phyloP scores from a whole-genome alignment of 1,140 invertebrate genomes.

The Drosophila ananassae region DNA sequence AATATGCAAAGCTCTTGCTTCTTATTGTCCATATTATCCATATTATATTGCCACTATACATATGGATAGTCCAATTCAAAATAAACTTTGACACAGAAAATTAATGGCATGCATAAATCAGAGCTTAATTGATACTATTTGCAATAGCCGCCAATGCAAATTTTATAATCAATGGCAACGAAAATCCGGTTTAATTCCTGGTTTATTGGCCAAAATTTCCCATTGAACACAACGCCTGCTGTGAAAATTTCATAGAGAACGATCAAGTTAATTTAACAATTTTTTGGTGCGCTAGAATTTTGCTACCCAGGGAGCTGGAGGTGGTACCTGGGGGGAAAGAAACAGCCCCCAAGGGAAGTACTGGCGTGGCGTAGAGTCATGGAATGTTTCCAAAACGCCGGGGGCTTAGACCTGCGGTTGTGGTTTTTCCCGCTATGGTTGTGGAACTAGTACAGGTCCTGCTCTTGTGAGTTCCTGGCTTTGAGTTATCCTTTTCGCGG shows the following conservation, averaged over 20 bases:
- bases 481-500: slow-evolving; percentile 48
- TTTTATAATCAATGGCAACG: slow-evolving; percentile 16
- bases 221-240: slow-evolving; percentile 10
- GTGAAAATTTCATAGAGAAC: slow-evolving; percentile 43
- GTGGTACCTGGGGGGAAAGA: not conserved
- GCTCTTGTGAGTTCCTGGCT: slow-evolving; percentile 14
- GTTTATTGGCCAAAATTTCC: slow-evolving; percentile 29
- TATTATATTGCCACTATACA: not conserved
- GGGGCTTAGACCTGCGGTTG: slow-evolving; percentile 44
- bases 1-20: not conserved
- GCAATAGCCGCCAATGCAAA: slow-evolving; percentile 11
- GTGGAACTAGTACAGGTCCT: not conserved
- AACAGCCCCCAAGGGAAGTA: not conserved
- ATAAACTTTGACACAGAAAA: not conserved
- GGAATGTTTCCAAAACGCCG: slow-evolving; percentile 48
- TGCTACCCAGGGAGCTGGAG: slow-evolving; percentile 8
- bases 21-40: not conserved
- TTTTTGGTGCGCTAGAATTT: slow-evolving; percentile 21
- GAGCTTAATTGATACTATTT: slow-evolving; percentile 23
- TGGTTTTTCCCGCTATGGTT: slow-evolving; percentile 17
- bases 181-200: slow-evolving; percentile 23
- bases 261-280: slow-evolving; percentile 48
- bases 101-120: slow-evolving; percentile 25
- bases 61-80: not conserved
- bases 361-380: slow-evolving; percentile 12